These are phyloP conservation scores for Oryzias sinensis DNA, from an alignment of 2,797 vertebrate genomes.

Conservation along the genomic window DNA sequence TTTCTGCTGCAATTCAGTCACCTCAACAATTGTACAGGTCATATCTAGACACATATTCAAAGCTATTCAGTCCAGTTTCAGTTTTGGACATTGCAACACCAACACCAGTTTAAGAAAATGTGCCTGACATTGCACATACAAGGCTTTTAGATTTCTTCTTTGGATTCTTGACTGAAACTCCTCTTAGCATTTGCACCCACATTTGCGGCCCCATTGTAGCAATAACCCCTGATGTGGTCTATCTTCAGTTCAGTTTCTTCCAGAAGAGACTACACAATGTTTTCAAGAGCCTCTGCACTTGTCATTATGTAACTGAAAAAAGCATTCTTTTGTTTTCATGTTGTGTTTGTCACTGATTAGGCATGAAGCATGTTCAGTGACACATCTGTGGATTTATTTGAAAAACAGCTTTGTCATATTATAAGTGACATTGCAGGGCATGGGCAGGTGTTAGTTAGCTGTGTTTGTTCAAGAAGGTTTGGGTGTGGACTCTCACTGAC, in stretches of 20 bases:
- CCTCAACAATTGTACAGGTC: no score
- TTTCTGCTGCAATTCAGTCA: no score
- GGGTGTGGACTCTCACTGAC: constrained; percentile 16
- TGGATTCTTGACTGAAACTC: constrained; percentile 6
- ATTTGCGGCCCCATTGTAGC: neutral
- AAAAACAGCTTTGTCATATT: constrained; percentile 5
- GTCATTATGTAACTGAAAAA: neutral
- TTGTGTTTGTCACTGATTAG: no score
- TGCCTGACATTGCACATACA: constrained; percentile 19
- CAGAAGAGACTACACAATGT: neutral
- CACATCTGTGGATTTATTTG: neutral
- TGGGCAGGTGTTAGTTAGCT: constrained; percentile 3
- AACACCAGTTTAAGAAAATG: constrained; percentile 14
- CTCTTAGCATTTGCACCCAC: neutral
- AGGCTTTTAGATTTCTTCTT: constrained; percentile 10
- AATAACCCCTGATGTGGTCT: neutral
- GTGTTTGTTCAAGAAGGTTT: constrained; percentile 6
- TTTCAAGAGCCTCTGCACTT: constrained; percentile 7
- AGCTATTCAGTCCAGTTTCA: neutral
- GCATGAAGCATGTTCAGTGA: no score
- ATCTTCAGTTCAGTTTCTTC: constrained; percentile 4
- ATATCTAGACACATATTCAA: no score
- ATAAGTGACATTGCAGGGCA: neutral
- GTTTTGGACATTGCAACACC: constrained; percentile 19
- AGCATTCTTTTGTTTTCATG: no score